Conservation (phyloP, 2,888 invertebrate species). For the Eueremaeus valkanovi region DNA sequence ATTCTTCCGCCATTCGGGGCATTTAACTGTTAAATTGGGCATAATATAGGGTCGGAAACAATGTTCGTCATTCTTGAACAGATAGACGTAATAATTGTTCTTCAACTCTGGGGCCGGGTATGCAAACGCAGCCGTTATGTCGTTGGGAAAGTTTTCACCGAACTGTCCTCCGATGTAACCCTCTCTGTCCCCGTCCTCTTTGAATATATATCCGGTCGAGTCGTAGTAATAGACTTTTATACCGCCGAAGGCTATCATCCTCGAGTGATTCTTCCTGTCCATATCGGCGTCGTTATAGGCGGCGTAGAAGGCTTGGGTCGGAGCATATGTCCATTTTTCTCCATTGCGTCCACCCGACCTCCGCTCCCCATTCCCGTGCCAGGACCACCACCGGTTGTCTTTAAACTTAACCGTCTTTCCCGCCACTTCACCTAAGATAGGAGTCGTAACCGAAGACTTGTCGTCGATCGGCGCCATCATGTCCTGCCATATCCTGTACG, state of each 20-base stretch:
- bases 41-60: not conserved
- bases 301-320: not conserved
- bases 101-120: not conserved
- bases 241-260: not conserved
- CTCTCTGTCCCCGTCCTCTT: not conserved
- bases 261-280: not conserved
- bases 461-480: not conserved
- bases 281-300: not conserved
- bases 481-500: not conserved
- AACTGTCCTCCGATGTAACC: not conserved
- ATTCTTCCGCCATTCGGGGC: not conserved
- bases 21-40: not conserved
- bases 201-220: not conserved
- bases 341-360: not conserved
- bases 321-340: not conserved
- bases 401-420: not conserved
- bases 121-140: not conserved
- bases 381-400: not conserved
- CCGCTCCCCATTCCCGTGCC: not conserved
- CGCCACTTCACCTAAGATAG: not conserved
- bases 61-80: not conserved
- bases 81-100: not conserved
- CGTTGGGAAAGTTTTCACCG: not conserved
- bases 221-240: not conserved
- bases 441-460: not conserved